phyloP scores from a whole-genome alignment of 2,888 invertebrate genomes.

The Standfussiana lucernea region DNA sequence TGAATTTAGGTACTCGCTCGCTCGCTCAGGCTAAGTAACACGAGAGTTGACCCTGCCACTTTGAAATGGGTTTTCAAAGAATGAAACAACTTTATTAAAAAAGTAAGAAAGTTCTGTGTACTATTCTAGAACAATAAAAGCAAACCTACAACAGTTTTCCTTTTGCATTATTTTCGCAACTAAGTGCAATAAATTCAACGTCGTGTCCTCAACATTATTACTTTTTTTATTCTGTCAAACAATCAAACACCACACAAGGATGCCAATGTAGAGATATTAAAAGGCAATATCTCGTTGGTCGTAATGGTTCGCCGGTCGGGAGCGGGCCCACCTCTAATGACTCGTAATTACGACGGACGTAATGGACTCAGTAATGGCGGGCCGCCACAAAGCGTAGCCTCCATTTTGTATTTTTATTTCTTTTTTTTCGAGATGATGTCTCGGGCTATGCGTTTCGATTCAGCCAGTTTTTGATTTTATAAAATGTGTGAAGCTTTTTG shows the following conservation, averaged over 20 bases:
- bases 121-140: too few species aligned
- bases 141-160: too few species aligned
- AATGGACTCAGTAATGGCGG: slow-evolving; percentile 87
- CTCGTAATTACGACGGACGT: slow-evolving; percentile 87
- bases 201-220: slow-evolving; percentile 2
- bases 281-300: slow-evolving; percentile 83
- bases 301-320: slow-evolving; percentile 73
- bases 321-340: slow-evolving; percentile 85
- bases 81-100: too few species aligned
- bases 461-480: slow-evolving; percentile 72
- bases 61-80: too few species aligned
- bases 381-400: slow-evolving; percentile 84
- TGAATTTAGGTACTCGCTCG: too few species aligned
- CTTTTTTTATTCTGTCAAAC: slow-evolving; percentile 48
- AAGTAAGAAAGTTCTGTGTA: too few species aligned
- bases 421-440: slow-evolving; percentile 75
- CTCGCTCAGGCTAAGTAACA: too few species aligned
- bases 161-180: slow-evolving; percentile 6
- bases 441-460: slow-evolving; percentile 74
- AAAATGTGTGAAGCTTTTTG: slow-evolving; percentile 73
- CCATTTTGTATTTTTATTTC: slow-evolving; percentile 82
- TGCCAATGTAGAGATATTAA: slow-evolving; percentile 81
- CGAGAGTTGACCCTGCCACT: too few species aligned
- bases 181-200: slow-evolving; percentile 15
- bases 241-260: slow-evolving; percentile 68